Conservation (phyloP, 2,797 vertebrate species). For the Rhynchotus rufescens region DNA sequence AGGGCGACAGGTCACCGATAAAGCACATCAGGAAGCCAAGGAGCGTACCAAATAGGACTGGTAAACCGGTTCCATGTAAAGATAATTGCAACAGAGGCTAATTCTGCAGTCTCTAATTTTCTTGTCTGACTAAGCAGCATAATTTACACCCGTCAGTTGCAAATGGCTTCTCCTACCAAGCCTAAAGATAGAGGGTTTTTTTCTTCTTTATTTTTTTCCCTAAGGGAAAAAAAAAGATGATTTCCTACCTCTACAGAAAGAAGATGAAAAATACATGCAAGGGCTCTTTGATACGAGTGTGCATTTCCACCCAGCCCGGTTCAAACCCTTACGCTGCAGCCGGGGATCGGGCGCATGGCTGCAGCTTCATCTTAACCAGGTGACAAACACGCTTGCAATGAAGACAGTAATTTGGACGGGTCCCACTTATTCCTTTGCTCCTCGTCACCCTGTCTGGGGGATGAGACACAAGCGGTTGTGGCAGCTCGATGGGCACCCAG, state of each 20-base stretch:
- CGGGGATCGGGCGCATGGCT: not conserved
- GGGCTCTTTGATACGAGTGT: not conserved
- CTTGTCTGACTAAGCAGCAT: slow-evolving; percentile 62
- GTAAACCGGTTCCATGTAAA: not conserved
- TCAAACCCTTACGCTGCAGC: not conserved
- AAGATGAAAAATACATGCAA: not conserved
- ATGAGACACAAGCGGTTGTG: not conserved
- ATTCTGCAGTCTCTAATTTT: slow-evolving; percentile 59
- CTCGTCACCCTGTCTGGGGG: slow-evolving; percentile 37
- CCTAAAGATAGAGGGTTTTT: slow-evolving; percentile 33
- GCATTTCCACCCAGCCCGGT: not conserved
- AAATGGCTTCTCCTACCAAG: slow-evolving; percentile 62
- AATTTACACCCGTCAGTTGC: slow-evolving; percentile 66
- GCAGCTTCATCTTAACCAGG: not conserved
- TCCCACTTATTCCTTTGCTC: slow-evolving; percentile 12
- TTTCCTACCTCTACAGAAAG: slow-evolving; percentile 51
- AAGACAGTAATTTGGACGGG: slow-evolving; percentile 21
- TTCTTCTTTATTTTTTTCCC: not conserved
- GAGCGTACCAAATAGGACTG: not conserved
- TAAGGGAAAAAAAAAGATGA: not conserved
- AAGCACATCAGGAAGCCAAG: not conserved
- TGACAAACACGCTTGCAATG: not conserved
- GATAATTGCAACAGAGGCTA: slow-evolving; percentile 36
- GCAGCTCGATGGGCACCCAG: no score
- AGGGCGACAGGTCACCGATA: not conserved